Evolutionary conservation across 2,888 invertebrate species (phyloP), one percentile per base, ranked within the genome.

Genomic region (Drosophila kokeensis): DNA sequence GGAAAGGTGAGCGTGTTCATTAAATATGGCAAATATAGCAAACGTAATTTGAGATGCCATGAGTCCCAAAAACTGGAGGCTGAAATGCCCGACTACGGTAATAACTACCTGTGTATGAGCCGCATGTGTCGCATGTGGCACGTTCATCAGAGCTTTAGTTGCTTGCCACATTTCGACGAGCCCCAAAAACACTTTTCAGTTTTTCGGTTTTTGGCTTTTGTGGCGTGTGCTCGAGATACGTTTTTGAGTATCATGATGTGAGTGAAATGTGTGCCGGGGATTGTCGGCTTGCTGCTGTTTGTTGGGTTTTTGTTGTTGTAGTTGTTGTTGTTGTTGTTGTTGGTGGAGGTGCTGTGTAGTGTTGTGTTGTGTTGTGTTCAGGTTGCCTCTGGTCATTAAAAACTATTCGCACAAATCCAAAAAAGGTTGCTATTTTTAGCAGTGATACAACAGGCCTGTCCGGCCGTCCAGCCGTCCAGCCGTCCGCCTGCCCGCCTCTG

Each of bases 391-490:
- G 76, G 78, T 78, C 78, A 78, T 78, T 78, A 78, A 78, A 73
- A 78, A 78, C 78, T 79, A 79, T 79, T 79, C 78, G 70, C 78
- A 79, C 80, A 78, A 79, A 78, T 78, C 76, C 70, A 68, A 82
- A 84, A 84, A 88, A 85, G 89, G 89, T 88, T 89, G 75, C 88
- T 87, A 87, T 87, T 87, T 87, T 79, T 87, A 87, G 87, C 83
- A 85, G 72, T 87, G 87, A 87, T 87, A 82, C 82, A 84, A 76
- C 70, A 68, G 68, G 42, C 40, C 53, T 63, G 27, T n/a, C 6
- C 13, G 11, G 8, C 52, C 36, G 30, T 42, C 32, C 21, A n/a
- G 38, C 49, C n/a, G 61, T 67, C 42, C 18, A 15, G 11, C 49
- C n/a, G 61, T 68, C 42, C 18, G 57, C 11, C 45, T 62, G 65